phyloP scores from a whole-genome alignment of 2,113 vertebrate genomes.

The Epinephelus moara region DNA sequence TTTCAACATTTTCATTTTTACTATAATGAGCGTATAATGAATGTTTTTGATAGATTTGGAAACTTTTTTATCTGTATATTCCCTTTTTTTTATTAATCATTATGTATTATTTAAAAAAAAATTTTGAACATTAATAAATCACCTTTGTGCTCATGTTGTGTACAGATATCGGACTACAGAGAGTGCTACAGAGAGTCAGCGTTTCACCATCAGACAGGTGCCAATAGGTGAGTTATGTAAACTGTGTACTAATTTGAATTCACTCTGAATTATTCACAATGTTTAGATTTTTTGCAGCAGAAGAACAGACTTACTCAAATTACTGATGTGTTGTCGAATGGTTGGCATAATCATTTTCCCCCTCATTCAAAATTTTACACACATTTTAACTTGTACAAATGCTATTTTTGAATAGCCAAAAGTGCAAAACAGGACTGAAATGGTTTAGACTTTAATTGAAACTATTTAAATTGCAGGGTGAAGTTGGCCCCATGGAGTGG shows the following conservation, averaged over 20 bases:
- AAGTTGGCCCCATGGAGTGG: too few relatives aligned
- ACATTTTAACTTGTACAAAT: not conserved
- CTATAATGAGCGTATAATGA: not conserved
- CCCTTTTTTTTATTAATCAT: too few relatives aligned
- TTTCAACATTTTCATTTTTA: not conserved
- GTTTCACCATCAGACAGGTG: slow-evolving; percentile 3
- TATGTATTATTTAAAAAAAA: too few relatives aligned
- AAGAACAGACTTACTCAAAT: slow-evolving; percentile 4
- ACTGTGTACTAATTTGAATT: not conserved
- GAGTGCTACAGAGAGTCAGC: not conserved
- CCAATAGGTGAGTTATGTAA: slow-evolving; percentile 4
- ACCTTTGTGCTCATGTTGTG: slow-evolving; percentile 1
- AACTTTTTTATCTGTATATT: not conserved
- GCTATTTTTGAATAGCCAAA: too few relatives aligned
- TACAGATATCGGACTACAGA: slow-evolving; percentile 1
- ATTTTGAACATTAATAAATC: slow-evolving; percentile 6
- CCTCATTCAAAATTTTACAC: not conserved
- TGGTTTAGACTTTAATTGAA: too few relatives aligned
- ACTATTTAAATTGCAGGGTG: too few relatives aligned
- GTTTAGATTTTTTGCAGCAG: not conserved
- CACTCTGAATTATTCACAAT: not conserved
- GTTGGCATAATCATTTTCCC: not conserved
- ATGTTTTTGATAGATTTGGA: not conserved
- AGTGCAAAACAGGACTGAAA: too few relatives aligned
- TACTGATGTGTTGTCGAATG: not conserved